Evolutionary conservation across 2,888 invertebrate species (phyloP), one percentile per base, ranked within the genome.

Genomic region (Dynastes maya): DNA sequence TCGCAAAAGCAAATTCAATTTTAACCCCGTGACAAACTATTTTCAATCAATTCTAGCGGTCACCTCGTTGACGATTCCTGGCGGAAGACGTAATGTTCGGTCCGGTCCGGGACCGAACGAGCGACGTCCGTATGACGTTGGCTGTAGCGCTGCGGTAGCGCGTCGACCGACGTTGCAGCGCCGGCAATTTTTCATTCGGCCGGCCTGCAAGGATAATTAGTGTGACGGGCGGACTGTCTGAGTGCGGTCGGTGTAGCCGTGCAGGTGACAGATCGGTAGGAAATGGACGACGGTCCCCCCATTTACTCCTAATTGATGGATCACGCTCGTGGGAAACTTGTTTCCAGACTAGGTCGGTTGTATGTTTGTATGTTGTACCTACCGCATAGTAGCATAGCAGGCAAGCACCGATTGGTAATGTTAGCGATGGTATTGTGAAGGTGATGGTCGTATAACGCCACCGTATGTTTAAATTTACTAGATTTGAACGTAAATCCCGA

Each of bases 191-290:
- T 77, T 77, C 77, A 77, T 77, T 77, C 68, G 45, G 63, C 55
- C 51, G 71, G 70, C 63, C 63, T 71, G 71, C 65, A 70, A 78
- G 70, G 80, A 81, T 81, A 84, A 83, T 83, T 81, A 82, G 80
- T 77, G 78, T 81, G 81, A 82, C 82, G 80, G 81, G 80, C 79
- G 79, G 82, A 82, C 82, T 82, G 83, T 80, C 80, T 83, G 84
- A 85, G 81, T 84, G 85, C 84, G 85, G 85, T 85, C 81, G 83
- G 80, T 82, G 83, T 80, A 83, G 82, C 83, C 85, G 84, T 87
- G 86, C 83, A 85, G 85, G 86, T 86, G 87, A 87, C 87, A 87
- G 86, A 87, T 86, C 84, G 86, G 82, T 84, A 83, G 85, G 84
- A 80, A 85, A 83, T 83, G 83, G 84, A 81, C 81, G 82, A 81